These are phyloP conservation scores for Cabera pusaria DNA, from an alignment of 2,888 invertebrate genomes.

Conservation along the genomic window DNA sequence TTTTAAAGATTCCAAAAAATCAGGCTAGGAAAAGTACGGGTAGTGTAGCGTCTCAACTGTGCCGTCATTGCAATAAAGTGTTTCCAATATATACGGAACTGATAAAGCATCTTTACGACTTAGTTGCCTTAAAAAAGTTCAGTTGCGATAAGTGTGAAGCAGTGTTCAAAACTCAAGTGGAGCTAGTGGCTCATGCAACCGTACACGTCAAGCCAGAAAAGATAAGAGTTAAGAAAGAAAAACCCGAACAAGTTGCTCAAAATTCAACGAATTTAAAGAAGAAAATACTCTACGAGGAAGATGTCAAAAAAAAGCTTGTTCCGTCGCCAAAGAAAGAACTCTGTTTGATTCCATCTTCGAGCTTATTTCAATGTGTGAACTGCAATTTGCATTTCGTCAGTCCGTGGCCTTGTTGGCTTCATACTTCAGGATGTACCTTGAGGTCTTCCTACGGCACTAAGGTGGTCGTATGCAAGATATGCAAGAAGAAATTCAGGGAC, in stretches of 20 bases:
- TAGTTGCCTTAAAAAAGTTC: slow-evolving; percentile 39
- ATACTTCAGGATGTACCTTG: background rate
- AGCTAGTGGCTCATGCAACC: slow-evolving; percentile 17
- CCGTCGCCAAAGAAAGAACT: background rate
- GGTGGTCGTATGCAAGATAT: slow-evolving; percentile 33
- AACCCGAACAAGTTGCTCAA: background rate
- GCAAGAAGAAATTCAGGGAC: slow-evolving; percentile 37
- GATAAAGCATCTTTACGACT: slow-evolving; percentile 51
- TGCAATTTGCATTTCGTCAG: slow-evolving; percentile 43
- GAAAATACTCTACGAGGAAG: slow-evolving; percentile 6
- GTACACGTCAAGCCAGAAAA: slow-evolving; percentile 23
- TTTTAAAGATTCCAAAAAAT: slow-evolving; percentile 6
- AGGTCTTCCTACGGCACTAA: background rate
- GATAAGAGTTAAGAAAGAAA: slow-evolving; percentile 15
- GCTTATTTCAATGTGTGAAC: slow-evolving; percentile 41
- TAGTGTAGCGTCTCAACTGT: slow-evolving; percentile 23
- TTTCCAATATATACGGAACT: slow-evolving; percentile 43
- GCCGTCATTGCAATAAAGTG: slow-evolving; percentile 49
- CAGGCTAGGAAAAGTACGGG: slow-evolving; percentile 22
- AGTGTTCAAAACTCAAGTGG: slow-evolving; percentile 13
- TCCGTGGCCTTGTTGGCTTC: slow-evolving; percentile 17
- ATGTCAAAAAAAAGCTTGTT: slow-evolving; percentile 1
- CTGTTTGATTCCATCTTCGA: slow-evolving; percentile 34
- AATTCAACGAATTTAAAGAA: background rate
- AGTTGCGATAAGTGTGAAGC: slow-evolving; percentile 25